phyloP scores from a whole-genome alignment of 2,888 invertebrate species.

The Cantharis nigra region DNA sequence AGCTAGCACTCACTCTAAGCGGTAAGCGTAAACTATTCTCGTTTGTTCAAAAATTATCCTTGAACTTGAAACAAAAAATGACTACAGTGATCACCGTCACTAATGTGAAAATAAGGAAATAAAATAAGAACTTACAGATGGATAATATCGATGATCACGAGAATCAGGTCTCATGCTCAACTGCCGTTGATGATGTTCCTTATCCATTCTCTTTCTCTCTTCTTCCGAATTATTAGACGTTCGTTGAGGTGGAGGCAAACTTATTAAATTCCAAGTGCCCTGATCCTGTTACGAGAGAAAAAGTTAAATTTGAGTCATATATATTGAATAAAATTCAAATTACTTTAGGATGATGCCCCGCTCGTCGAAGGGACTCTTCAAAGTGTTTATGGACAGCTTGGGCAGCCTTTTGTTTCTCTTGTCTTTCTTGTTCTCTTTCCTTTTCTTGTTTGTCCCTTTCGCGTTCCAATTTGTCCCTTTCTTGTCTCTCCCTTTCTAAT shows the following conservation, averaged over 20 bases:
- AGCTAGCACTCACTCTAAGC: too few relatives aligned
- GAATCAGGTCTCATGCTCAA: constrained; percentile 46
- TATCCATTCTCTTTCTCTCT: constrained; percentile 51
- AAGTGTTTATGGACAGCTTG: constrained; percentile 86
- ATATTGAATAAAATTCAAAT: background rate
- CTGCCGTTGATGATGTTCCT: constrained; percentile 53
- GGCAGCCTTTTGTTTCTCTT: constrained; percentile 65
- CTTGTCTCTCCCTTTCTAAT: constrained; percentile 57
- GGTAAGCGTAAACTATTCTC: too few relatives aligned
- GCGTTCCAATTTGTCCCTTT: constrained; percentile 59
- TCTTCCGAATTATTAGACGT: constrained; percentile 46
- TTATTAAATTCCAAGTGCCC: constrained; percentile 46
- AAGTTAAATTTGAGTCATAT: background rate
- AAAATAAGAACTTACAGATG: constrained; percentile 13
- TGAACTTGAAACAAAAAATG: too few relatives aligned
- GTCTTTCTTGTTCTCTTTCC: constrained; percentile 57
- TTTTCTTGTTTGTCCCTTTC: constrained; percentile 60
- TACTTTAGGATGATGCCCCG: constrained; percentile 73
- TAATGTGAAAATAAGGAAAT: background rate
- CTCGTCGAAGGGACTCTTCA: constrained; percentile 81
- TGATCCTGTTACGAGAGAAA: constrained; percentile 20
- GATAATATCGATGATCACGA: constrained; percentile 48
- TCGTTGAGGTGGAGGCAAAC: constrained; percentile 45
- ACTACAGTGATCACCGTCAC: too few relatives aligned
- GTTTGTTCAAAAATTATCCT: too few relatives aligned